Evolutionary conservation across 2,797 vertebrate genomes (phyloP).

Genomic region (Mormyrops attenuatus): DNA sequence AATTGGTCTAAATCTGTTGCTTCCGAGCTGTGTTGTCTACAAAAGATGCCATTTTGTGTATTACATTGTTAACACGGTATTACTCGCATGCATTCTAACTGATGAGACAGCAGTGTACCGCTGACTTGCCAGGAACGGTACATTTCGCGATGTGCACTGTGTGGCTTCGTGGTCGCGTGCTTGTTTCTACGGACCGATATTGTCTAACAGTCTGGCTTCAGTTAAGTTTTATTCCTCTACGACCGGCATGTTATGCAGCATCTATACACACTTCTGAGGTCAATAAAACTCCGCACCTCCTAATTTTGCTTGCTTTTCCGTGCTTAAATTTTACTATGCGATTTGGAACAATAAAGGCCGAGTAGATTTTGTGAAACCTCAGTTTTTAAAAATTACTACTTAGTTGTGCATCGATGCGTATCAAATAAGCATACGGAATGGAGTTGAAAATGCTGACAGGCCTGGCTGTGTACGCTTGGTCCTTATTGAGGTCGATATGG

Average conservation of each 20-base stretch:
- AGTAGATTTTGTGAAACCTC: background rate
- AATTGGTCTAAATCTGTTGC: slow-evolving; percentile 43
- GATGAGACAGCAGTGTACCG: slow-evolving; percentile 15
- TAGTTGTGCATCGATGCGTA: background rate
- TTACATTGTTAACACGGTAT: slow-evolving; percentile 32
- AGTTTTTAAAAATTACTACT: background rate
- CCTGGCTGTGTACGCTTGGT: background rate
- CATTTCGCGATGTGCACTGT: slow-evolving; percentile 14
- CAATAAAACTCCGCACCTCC: background rate
- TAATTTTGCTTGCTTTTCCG: background rate
- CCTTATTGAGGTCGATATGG: background rate
- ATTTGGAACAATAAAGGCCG: background rate
- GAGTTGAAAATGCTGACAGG: background rate
- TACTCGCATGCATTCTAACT: slow-evolving; percentile 22
- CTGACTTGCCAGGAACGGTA: slow-evolving; percentile 23
- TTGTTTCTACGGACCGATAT: background rate
- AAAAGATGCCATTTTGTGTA: slow-evolving; percentile 60
- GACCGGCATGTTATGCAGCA: background rate
- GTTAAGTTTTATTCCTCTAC: background rate
- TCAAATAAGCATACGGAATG: background rate
- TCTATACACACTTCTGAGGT: background rate
- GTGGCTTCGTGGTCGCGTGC: background rate
- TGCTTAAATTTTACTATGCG: background rate
- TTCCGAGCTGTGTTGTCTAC: slow-evolving; percentile 60
- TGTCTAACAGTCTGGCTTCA: background rate